Percentiles rank a stretch among this genome's conserved stretches.
Conservation (phyloP, 92 coral and sea anemone genomes). For the Porites divaricata region DNA sequence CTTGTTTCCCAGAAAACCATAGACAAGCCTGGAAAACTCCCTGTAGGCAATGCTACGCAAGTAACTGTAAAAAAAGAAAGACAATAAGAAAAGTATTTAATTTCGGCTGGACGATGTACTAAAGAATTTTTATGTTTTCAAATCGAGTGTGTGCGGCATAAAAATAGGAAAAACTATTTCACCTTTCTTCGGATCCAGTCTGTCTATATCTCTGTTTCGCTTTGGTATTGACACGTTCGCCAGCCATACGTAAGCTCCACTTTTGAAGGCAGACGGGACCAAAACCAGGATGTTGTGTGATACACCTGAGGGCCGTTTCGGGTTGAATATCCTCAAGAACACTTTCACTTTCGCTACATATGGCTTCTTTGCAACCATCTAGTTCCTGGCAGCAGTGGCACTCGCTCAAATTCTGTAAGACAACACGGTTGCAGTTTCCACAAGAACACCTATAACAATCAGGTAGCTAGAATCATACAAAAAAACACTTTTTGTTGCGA, state of each 20-base stretch:
- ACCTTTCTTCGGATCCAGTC: constrained; percentile 58
- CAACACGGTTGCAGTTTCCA: constrained; percentile 48
- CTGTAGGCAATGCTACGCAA: constrained; percentile 12
- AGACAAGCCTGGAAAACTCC: no score
- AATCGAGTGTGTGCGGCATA: background rate
- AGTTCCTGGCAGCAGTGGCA: constrained; percentile 60
- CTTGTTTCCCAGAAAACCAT: constrained; percentile 16
- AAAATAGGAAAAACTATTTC: background rate
- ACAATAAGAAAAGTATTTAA: background rate
- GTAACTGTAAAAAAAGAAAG: constrained; percentile 23
- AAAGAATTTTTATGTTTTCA: background rate
- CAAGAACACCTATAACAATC: constrained; percentile 51
- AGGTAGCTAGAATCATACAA: background rate
- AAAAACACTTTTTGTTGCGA: background rate
- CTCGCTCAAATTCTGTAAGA: constrained; percentile 43
- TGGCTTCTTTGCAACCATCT: constrained; percentile 50
- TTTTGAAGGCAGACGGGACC: constrained; percentile 63
- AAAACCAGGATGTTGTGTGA: constrained; percentile 74
- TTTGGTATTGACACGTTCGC: constrained; percentile 38
- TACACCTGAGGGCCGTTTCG: constrained; percentile 28
- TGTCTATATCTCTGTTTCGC: constrained; percentile 31
- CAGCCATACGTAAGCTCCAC: constrained; percentile 68
- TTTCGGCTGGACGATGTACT: background rate
- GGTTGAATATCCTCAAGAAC: constrained; percentile 36
- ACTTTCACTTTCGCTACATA: constrained; percentile 55